Conservation (phyloP, 2,797 vertebrate genomes). For the Phoebastria nigripes region DNA sequence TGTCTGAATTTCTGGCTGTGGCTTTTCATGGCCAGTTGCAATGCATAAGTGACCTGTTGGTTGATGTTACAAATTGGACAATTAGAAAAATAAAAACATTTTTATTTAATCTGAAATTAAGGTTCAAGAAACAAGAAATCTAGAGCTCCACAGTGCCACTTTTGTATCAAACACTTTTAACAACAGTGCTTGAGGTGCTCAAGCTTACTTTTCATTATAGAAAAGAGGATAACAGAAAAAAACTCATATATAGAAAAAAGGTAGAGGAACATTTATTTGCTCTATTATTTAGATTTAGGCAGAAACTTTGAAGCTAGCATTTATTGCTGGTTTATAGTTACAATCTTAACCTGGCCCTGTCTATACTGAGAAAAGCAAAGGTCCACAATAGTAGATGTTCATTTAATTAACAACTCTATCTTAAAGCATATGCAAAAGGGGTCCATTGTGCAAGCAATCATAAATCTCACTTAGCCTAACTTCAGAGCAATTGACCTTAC, state of each 20-base stretch:
- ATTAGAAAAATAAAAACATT: background rate
- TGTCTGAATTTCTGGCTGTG: background rate
- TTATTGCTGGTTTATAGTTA: background rate
- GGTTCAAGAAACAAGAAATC: background rate
- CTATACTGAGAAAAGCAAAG: background rate
- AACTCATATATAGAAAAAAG: background rate
- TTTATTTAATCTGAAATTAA: background rate
- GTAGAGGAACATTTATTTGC: background rate
- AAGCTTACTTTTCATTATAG: background rate
- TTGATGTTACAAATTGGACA: background rate
- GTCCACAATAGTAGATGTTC: background rate
- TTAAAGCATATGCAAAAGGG: background rate
- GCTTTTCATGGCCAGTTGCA: background rate
- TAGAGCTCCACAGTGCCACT: background rate
- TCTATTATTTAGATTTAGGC: background rate
- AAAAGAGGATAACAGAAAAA: background rate
- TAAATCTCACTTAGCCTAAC: constrained; percentile 11
- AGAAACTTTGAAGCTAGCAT: background rate
- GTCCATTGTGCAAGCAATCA: background rate
- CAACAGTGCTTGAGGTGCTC: background rate
- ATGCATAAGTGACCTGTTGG: background rate
- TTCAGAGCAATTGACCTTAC: constrained; percentile 28
- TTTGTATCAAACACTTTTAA: background rate
- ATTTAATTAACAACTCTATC: background rate
- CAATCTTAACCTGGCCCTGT: background rate